These are phyloP conservation scores for Otocyon megalotis DNA, from an alignment of 2,113 vertebrate species.

Conservation along the genomic window DNA sequence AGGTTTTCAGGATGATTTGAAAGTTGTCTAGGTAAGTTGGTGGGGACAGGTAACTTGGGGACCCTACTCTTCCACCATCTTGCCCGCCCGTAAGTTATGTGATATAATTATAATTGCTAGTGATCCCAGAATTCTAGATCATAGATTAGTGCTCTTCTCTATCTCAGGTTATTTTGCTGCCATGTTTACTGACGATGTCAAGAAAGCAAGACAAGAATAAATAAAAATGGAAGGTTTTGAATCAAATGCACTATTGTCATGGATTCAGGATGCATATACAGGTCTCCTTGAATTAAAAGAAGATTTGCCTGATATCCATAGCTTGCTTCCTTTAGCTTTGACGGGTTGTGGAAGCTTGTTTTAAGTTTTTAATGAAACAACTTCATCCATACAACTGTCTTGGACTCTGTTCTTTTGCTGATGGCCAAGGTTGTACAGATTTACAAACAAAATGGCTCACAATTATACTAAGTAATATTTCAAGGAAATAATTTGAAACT, in stretches of 20 bases:
- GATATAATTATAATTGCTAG: slow-evolving; percentile 96
- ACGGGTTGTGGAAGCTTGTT: slow-evolving; percentile 97
- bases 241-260: slow-evolving; percentile 96
- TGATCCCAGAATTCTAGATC: slow-evolving; percentile 96
- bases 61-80: too few relatives aligned
- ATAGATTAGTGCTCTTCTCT: slow-evolving; percentile 97
- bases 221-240: slow-evolving; percentile 99
- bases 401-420: slow-evolving; percentile 97
- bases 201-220: slow-evolving; percentile 97
- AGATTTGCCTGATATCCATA: slow-evolving; percentile 95
- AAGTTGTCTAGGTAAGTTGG: too few relatives aligned
- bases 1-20: too few relatives aligned
- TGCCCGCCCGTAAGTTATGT: slow-evolving; percentile 87
- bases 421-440: slow-evolving; percentile 96
- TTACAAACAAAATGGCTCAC: slow-evolving; percentile 96
- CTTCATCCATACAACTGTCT: slow-evolving; percentile 99
- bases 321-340: slow-evolving; percentile 97
- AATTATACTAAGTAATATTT: slow-evolving; percentile 99
- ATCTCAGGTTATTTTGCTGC: slow-evolving; percentile 99
- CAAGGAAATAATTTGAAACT: slow-evolving; percentile 96
- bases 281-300: slow-evolving; percentile 97
- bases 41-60: too few relatives aligned
- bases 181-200: slow-evolving; percentile 98
- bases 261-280: slow-evolving; percentile 98
- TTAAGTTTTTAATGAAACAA: slow-evolving; percentile 97